A percentile compares a stretch with the other conserved stretches of the same genome.
These are phyloP conservation scores for Nibea albiflora DNA, from an alignment of 2,113 vertebrate species.

Conservation along the genomic window DNA sequence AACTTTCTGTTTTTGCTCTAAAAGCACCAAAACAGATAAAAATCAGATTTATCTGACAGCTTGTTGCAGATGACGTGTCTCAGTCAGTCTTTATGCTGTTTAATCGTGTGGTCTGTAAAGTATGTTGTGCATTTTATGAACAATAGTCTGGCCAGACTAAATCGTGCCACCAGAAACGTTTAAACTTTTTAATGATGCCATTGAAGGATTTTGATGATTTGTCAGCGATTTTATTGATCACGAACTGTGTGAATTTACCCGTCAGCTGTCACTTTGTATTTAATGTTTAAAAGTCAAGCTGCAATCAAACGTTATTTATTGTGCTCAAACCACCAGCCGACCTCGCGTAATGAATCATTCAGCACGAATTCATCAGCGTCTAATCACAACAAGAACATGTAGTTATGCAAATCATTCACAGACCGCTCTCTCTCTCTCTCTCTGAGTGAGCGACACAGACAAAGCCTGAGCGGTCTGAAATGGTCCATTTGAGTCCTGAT, in stretches of 20 bases:
- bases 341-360: slow-evolving; percentile 11
- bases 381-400: slow-evolving; percentile 34
- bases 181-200: neutral
- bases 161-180: neutral
- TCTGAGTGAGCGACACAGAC: slow-evolving; percentile 58
- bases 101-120: neutral
- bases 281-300: neutral
- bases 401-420: slow-evolving; percentile 63
- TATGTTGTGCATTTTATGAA: neutral
- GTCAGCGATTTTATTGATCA: too few relatives aligned
- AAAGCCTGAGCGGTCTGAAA: slow-evolving; percentile 56
- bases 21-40: neutral
- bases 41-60: neutral
- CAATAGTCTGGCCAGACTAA: neutral
- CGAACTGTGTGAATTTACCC: too few relatives aligned
- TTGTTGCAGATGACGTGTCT: neutral
- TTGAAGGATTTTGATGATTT: neutral
- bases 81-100: neutral
- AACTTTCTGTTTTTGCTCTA: too few relatives aligned
- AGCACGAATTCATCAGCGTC: slow-evolving; percentile 25
- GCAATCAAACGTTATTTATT: neutral
- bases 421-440: slow-evolving; percentile 22
- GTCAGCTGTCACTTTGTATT: neutral
- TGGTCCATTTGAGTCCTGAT: slow-evolving; percentile 63
- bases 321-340: neutral